These are phyloP conservation scores for Rissa tridactyla DNA, from an alignment of 2,113 vertebrate genomes.

Conservation along the genomic window DNA sequence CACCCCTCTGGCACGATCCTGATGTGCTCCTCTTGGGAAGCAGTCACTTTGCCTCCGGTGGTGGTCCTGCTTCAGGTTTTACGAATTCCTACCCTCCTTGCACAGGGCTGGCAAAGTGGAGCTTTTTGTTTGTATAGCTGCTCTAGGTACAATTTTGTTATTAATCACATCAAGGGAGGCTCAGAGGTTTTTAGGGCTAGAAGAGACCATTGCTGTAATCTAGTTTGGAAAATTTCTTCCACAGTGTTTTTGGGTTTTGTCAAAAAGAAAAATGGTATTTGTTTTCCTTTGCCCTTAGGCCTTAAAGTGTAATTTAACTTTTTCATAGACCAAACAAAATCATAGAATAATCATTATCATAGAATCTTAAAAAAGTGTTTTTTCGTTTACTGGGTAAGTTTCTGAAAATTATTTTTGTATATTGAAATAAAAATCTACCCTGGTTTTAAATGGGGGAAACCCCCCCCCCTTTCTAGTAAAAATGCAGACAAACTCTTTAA, in stretches of 20 bases:
- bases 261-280: slow-evolving; percentile 44
- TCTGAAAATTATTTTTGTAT: not conserved
- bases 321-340: not conserved
- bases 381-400: not conserved
- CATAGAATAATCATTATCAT: not conserved
- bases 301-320: slow-evolving; percentile 32
- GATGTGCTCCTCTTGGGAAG: not conserved
- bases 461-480: not conserved
- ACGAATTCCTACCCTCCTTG: not conserved
- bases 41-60: not conserved
- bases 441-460: not conserved
- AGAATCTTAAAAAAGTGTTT: not conserved
- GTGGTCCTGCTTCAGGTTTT: not conserved
- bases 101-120: not conserved
- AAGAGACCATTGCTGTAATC: slow-evolving; percentile 25
- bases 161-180: slow-evolving; percentile 20
- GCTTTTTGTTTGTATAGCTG: slow-evolving; percentile 1
- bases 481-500: not conserved
- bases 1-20: accelerated
- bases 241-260: slow-evolving; percentile 17
- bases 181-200: slow-evolving; percentile 28
- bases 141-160: slow-evolving; percentile 6
- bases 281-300: not conserved
- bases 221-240: slow-evolving; percentile 20
- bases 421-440: not conserved